phyloP scores from a whole-genome alignment of 2,797 vertebrate genomes.

The Champsocephalus gunnari region DNA sequence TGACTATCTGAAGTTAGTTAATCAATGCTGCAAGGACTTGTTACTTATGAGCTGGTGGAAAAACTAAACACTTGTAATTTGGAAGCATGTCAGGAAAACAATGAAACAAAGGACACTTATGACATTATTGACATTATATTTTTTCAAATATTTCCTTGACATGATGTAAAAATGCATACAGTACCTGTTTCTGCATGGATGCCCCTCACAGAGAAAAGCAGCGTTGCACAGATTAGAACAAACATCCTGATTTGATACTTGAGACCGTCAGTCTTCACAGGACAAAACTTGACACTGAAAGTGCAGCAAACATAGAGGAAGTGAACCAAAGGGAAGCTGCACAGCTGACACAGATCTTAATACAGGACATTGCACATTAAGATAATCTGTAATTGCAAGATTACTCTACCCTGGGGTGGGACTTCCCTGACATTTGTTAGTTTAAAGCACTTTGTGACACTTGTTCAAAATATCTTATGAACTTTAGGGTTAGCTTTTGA shows the following conservation, averaged over 20 bases:
- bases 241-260: conserved; percentile 26
- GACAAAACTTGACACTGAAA: neutral
- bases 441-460: neutral
- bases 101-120: neutral
- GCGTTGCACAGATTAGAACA: conserved; percentile 32
- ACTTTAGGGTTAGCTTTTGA: too few relatives aligned
- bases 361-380: conserved; percentile 6
- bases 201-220: conserved; percentile 32
- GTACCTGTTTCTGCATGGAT: conserved; percentile 34
- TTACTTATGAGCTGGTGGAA: neutral
- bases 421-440: neutral
- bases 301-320: conserved; percentile 5
- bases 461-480: neutral
- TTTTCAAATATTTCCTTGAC: too few relatives aligned
- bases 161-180: too few relatives aligned
- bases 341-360: neutral
- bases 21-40: neutral
- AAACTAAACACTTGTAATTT: neutral
- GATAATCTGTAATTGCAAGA: neutral
- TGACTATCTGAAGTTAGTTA: neutral
- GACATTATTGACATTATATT: neutral
- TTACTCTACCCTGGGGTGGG: neutral
- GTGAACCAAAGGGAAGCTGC: neutral
- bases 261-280: neutral
- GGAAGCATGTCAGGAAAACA: neutral